phyloP scores from a whole-genome alignment of 2,888 invertebrate species.

The Erannis defoliaria region DNA sequence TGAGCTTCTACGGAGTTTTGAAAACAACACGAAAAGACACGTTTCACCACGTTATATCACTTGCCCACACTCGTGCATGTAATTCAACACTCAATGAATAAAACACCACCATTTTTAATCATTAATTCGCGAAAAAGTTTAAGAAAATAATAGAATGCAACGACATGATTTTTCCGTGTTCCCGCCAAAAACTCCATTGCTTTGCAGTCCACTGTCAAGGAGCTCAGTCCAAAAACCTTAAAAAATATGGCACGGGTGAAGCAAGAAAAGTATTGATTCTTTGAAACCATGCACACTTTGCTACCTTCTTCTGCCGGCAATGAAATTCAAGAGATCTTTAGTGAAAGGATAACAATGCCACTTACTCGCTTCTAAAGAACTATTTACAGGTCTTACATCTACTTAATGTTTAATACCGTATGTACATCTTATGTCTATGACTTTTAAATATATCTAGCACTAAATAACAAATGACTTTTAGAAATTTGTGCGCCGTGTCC shows the following conservation, averaged over 20 bases:
- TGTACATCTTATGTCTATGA: conserved; percentile 67
- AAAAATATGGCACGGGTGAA: conserved; percentile 45
- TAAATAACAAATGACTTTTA: conserved; percentile 75
- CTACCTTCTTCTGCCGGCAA: conserved; percentile 74
- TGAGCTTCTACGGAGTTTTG: too few relatives aligned
- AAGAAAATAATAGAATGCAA: too few relatives aligned
- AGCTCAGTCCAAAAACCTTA: conserved; percentile 18
- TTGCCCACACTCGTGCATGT: too few relatives aligned
- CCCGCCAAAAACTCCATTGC: too few relatives aligned
- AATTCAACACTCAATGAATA: too few relatives aligned
- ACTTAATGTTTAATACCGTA: conserved; percentile 30
- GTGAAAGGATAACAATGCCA: conserved; percentile 86
- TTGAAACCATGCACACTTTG: conserved; percentile 70
- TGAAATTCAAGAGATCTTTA: conserved; percentile 85
- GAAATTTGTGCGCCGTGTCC: conserved; percentile 59
- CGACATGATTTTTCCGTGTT: too few relatives aligned
- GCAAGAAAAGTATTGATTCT: conserved; percentile 48
- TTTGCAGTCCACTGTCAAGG: conserved; percentile 1
- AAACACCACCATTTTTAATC: too few relatives aligned
- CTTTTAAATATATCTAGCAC: conserved; percentile 78
- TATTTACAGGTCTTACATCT: conserved; percentile 27
- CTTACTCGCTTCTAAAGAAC: conserved; percentile 65
- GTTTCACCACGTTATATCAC: too few relatives aligned
- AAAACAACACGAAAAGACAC: too few relatives aligned
- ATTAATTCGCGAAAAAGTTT: too few relatives aligned